These are phyloP conservation scores for Azemiops feae DNA, from an alignment of 2,113 vertebrate genomes.

Conservation along the genomic window DNA sequence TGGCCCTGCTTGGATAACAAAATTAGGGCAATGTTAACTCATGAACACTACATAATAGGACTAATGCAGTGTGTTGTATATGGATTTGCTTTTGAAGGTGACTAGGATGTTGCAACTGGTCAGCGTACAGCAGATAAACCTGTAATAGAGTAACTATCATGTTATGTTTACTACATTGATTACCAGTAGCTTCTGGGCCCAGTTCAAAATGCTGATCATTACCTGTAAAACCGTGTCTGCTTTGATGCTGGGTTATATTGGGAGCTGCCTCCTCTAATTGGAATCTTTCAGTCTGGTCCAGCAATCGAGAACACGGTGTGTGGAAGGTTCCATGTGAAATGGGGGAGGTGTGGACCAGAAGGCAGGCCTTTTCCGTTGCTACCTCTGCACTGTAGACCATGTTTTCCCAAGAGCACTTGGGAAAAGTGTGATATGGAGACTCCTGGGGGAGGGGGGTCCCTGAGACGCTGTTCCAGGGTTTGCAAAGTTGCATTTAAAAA, in stretches of 20 bases:
- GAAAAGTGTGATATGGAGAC: not conserved
- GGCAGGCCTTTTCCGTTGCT: not conserved
- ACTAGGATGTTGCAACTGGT: not conserved
- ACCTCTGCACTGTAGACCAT: not conserved
- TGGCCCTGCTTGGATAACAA: not conserved
- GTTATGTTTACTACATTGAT: not conserved
- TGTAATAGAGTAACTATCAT: not conserved
- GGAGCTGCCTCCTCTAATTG: not conserved
- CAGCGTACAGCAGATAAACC: not conserved
- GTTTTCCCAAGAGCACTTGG: not conserved
- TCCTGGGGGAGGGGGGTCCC: not conserved
- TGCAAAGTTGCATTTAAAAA: not conserved
- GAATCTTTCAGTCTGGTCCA: not conserved
- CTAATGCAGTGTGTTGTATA: not conserved
- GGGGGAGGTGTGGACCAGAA: not conserved
- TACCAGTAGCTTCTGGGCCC: not conserved
- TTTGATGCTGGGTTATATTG: not conserved
- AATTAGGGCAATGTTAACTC: not conserved
- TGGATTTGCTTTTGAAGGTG: not conserved
- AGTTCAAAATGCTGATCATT: not conserved
- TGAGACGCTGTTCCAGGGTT: not conserved
- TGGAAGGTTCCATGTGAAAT: not conserved
- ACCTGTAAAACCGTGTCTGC: not conserved
- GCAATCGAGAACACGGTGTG: not conserved
- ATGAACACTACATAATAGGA: not conserved